Evolutionary conservation across 2,888 invertebrate species (phyloP).

Genomic region (Lasioglossum zephyrum): DNA sequence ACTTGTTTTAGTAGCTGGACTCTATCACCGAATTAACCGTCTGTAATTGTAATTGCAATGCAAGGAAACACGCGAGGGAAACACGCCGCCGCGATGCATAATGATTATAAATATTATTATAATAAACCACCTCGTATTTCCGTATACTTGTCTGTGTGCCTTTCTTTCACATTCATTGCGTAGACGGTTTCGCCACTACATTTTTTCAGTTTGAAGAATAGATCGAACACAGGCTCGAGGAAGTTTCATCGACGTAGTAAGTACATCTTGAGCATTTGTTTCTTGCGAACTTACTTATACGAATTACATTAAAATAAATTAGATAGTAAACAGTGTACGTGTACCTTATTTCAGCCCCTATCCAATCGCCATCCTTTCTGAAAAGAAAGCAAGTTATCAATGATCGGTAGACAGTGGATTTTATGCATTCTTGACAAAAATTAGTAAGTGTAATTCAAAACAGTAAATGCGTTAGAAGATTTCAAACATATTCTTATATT

Average conservation of each 20-base stretch:
- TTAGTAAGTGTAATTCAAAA: too few relatives aligned
- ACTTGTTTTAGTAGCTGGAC: slow-evolving; percentile 36
- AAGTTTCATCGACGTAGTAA: slow-evolving; percentile 3
- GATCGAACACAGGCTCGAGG: not conserved
- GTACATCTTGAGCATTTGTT: not conserved
- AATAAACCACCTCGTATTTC: slow-evolving; percentile 85
- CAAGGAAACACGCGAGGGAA: slow-evolving; percentile 55
- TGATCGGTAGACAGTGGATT: too few relatives aligned
- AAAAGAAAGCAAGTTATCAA: too few relatives aligned
- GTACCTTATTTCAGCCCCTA: too few relatives aligned
- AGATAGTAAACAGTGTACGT: too few relatives aligned
- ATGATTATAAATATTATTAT: slow-evolving; percentile 83
- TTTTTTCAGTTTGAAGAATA: not conserved
- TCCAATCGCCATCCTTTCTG: too few relatives aligned
- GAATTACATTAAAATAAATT: not conserved
- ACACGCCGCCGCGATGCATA: slow-evolving; percentile 79
- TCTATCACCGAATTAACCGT: slow-evolving; percentile 50
- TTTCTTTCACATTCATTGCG: slow-evolving; percentile 21
- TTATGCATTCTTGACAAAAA: too few relatives aligned
- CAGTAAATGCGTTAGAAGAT: too few relatives aligned
- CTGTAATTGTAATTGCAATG: slow-evolving; percentile 60
- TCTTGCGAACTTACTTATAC: not conserved
- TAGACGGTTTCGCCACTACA: not conserved
- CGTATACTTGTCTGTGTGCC: slow-evolving; percentile 74
- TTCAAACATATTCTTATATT: too few relatives aligned